Percentiles rank a stretch among this genome's conserved stretches.
These are phyloP conservation scores for Drosophila athabasca DNA, from an alignment of 1,140 invertebrate species.

Conservation along the genomic window DNA sequence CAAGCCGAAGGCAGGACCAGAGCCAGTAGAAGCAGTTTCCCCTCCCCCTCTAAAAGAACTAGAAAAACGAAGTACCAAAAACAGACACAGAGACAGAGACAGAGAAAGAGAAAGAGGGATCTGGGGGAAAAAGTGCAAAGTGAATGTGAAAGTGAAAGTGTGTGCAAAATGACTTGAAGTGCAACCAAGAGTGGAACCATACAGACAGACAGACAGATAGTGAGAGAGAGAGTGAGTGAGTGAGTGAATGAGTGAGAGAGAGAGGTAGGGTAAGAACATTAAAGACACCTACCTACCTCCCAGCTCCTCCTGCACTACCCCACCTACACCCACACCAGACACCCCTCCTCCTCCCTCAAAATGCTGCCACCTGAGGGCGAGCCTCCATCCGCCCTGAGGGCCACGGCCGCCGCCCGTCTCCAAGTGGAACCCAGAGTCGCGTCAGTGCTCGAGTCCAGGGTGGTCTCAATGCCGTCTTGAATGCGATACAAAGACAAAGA, in stretches of 20 bases:
- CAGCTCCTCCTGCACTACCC: constrained; percentile 5
- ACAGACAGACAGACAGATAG: background rate
- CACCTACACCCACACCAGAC: constrained; percentile 18
- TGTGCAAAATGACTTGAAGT: constrained; percentile 73
- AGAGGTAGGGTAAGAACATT: constrained; percentile 15
- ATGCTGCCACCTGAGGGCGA: constrained; percentile 21
- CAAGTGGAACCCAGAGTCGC: no score
- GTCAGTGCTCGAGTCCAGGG: no score
- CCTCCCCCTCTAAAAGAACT: constrained; percentile 28
- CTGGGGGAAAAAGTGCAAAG: constrained; percentile 42
- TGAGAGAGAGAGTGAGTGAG: background rate
- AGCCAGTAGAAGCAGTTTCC: constrained; percentile 7
- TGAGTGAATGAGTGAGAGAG: background rate
- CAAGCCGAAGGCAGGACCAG: constrained; percentile 29
- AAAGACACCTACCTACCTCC: constrained; percentile 19
- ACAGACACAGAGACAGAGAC: constrained; percentile 20
- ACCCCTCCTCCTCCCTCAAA: constrained; percentile 2
- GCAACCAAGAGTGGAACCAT: constrained; percentile 20
- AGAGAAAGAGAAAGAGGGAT: constrained; percentile 6
- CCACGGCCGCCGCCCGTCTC: no score
- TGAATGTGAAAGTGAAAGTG: constrained; percentile 68
- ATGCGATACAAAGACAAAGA: constrained; percentile 29
- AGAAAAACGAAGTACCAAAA: constrained; percentile 11
- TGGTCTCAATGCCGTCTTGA: constrained; percentile 67
- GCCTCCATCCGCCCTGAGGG: background rate